Evolutionary conservation across 2,797 vertebrate genomes (phyloP).

Genomic region (Aulostomus chinensis): DNA sequence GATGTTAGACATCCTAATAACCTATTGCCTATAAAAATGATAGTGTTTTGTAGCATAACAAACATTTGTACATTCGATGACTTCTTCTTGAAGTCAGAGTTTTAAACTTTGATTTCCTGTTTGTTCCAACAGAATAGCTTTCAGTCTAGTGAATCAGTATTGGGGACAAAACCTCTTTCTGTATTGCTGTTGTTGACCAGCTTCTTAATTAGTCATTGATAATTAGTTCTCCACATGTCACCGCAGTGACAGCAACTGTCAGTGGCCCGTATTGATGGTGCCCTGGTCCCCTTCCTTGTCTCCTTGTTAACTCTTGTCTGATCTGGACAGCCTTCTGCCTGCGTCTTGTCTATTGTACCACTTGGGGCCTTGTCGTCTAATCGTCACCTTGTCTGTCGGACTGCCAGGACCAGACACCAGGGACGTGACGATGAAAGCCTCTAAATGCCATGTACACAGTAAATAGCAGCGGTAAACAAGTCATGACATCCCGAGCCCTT

Average conservation of each 20-base stretch:
- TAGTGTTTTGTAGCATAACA: no score
- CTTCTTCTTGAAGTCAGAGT: conserved; percentile 20
- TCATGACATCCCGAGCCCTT: conserved; percentile 60
- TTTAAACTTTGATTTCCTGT: conserved; percentile 52
- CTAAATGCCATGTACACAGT: conserved; percentile 71
- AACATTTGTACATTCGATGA: no score
- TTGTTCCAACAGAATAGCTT: conserved; percentile 58
- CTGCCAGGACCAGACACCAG: conserved; percentile 61
- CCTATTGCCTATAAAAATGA: no score
- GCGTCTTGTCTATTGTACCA: conserved; percentile 76
- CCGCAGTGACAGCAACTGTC: conserved; percentile 87
- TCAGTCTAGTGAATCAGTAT: conserved; percentile 50
- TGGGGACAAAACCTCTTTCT: conserved; percentile 76
- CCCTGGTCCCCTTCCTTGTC: conserved; percentile 77
- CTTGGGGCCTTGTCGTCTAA: conserved; percentile 78
- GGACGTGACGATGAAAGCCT: conserved; percentile 51
- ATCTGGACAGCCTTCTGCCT: conserved; percentile 64
- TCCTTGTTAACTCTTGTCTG: conserved; percentile 77
- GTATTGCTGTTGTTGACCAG: conserved; percentile 85
- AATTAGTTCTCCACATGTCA: conserved; percentile 92
- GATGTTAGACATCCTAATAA: no score
- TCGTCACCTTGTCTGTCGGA: conserved; percentile 71
- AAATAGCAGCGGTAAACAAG: conserved; percentile 83
- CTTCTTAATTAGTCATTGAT: conserved; percentile 96
- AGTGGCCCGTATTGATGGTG: conserved; percentile 79